Evolutionary conservation across 2,888 invertebrate genomes (phyloP), one percentile per base, ranked within the genome.

Genomic region (Sepiola atlantica): DNA sequence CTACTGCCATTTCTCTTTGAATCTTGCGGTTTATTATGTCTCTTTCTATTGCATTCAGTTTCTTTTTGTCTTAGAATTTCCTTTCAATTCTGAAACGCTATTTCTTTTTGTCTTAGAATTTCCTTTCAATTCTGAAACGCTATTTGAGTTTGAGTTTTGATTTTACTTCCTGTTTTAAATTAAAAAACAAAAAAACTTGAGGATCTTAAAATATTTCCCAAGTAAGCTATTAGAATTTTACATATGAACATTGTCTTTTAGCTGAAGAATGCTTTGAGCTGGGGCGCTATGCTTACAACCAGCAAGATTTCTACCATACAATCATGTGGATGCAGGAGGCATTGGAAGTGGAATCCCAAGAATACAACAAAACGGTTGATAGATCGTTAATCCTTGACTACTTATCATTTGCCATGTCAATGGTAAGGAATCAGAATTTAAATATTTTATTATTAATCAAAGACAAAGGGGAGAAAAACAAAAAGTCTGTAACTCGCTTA

Each of bases 231-330:
- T 77, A 77, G 77, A 77, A 77, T 77, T 77, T 77, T 2, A 32
- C 4, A n/a, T 77, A 16, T 77, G 77, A 77, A 77, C n/a, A 77
- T 77, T 77, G 77, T 92, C n/a, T 96, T 94, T 97, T 98, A 97
- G 99, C 99, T 16, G 98, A 98, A 94, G 99, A 99, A 97, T 99
- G 99, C 97, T 99, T 99, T 97, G 99, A 99, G 97, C 98, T 99
- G 94, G 99, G 99, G 0, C 98, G 99, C 77, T 98, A 99, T 96
- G 98, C 99, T 16, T 99, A 99, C 98, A 98, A 98, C 96, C 98
- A 98, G 96, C 98, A 98, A 90, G 99, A 99, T 97, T 99, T 98
- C 97, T 98, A 98, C 96, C 99, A 99, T 97, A 98, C 99, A 0
- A 98, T 98, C 14, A 98, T 98, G 94, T 99, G 99, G 99, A 99